Evolutionary conservation across 1,140 invertebrate species (phyloP).

Genomic region (Protaetia brevitarsis): DNA sequence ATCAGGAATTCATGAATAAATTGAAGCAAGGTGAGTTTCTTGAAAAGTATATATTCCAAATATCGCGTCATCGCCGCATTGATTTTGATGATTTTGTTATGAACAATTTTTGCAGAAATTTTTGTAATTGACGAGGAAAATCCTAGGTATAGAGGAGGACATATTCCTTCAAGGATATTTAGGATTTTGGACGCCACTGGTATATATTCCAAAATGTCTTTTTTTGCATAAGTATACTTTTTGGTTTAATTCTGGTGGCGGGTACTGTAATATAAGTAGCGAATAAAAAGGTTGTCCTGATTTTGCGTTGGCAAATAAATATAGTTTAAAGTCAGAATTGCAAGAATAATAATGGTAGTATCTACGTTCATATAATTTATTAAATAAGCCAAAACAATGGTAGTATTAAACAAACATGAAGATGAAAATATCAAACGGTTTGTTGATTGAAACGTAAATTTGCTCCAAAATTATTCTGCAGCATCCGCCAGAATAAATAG

Average conservation of each 20-base stretch:
- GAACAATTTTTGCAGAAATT: conserved; percentile 3
- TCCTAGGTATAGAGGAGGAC: conserved; percentile 54
- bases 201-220: conserved; percentile 33
- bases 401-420: too few relatives aligned
- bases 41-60: neutral
- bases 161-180: conserved; percentile 60
- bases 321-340: too few relatives aligned
- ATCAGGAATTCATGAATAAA: conserved; percentile 60
- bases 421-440: too few relatives aligned
- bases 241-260: neutral
- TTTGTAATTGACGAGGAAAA: conserved; percentile 46
- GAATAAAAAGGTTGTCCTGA: too few relatives aligned
- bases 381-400: too few relatives aligned
- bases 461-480: too few relatives aligned
- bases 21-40: conserved; percentile 58
- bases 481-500: too few relatives aligned
- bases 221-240: neutral
- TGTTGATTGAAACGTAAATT: too few relatives aligned
- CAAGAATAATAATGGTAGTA: too few relatives aligned
- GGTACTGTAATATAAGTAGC: too few relatives aligned
- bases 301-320: too few relatives aligned
- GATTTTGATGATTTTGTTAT: neutral
- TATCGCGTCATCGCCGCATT: neutral
- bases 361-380: too few relatives aligned
- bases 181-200: conserved; percentile 53